A percentile compares a stretch with the other conserved stretches of the same genome.
These are phyloP conservation scores for Neosilurus hyrtlii DNA, from an alignment of 2,797 vertebrate genomes.

Conservation along the genomic window DNA sequence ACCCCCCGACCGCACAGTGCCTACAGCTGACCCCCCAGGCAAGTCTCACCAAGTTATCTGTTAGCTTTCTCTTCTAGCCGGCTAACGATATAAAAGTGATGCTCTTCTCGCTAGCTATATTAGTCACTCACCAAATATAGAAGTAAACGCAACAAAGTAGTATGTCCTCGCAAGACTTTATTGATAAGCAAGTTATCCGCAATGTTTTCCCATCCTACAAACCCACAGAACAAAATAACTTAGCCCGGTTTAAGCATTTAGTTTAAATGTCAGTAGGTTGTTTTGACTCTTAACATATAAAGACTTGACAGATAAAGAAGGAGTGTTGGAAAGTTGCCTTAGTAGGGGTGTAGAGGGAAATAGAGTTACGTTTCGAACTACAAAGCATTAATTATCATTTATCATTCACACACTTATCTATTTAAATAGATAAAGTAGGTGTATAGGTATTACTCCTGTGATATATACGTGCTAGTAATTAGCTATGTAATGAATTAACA, in stretches of 20 bases:
- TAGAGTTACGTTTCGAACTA: background rate
- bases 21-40: too few species aligned
- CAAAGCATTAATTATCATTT: accelerated
- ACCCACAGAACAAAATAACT: background rate
- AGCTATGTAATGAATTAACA: background rate
- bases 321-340: background rate
- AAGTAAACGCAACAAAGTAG: conserved; percentile 39
- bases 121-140: conserved; percentile 53
- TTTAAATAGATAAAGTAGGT: accelerated
- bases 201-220: background rate
- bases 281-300: background rate
- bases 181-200: background rate
- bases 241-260: background rate
- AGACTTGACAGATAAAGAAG: background rate
- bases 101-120: conserved; percentile 5
- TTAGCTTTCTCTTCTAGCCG: background rate
- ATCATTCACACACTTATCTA: background rate
- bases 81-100: conserved; percentile 2
- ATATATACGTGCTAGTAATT: background rate
- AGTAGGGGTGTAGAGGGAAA: background rate
- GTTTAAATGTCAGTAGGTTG: background rate
- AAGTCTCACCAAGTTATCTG: background rate
- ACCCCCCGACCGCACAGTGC: background rate
- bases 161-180: conserved; percentile 18
- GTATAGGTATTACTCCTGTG: background rate